Evolutionary conservation across 2,797 vertebrate genomes (phyloP).

Genomic region (Melanotaenia boesemani): DNA sequence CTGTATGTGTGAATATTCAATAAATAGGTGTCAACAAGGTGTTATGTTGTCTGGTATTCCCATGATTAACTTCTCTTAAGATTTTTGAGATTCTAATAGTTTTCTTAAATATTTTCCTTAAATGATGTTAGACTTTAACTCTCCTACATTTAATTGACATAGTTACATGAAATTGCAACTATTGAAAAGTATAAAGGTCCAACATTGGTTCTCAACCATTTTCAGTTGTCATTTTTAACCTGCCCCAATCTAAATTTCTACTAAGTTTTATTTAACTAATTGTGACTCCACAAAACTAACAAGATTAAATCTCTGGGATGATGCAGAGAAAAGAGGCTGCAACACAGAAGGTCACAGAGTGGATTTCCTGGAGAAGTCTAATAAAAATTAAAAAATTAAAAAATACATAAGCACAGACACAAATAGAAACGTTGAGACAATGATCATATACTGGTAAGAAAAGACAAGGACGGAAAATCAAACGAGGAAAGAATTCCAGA

Average conservation of each 20-base stretch:
- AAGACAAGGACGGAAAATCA: neutral
- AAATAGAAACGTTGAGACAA: neutral
- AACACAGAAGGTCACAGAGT: neutral
- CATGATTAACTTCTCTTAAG: neutral
- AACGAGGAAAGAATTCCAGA: neutral
- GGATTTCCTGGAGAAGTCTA: neutral
- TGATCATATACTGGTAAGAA: neutral
- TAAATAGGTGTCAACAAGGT: slow-evolving; percentile 79
- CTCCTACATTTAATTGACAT: neutral
- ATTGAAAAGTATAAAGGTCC: neutral
- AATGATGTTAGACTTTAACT: neutral
- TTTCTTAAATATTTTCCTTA: neutral
- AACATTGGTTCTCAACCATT: neutral
- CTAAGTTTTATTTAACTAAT: no score
- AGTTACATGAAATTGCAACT: neutral
- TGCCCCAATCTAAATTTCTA: neutral
- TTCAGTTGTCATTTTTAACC: neutral
- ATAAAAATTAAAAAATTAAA: neutral
- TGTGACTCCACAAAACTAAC: neutral
- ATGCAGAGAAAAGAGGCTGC: neutral
- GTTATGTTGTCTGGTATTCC: neutral
- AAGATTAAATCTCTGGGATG: neutral
- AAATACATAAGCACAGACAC: neutral
- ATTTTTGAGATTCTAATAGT: neutral
- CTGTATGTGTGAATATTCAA: slow-evolving; percentile 93